Evolutionary conservation across 2,797 vertebrate species (phyloP).

Genomic region (Dryobates pubescens): DNA sequence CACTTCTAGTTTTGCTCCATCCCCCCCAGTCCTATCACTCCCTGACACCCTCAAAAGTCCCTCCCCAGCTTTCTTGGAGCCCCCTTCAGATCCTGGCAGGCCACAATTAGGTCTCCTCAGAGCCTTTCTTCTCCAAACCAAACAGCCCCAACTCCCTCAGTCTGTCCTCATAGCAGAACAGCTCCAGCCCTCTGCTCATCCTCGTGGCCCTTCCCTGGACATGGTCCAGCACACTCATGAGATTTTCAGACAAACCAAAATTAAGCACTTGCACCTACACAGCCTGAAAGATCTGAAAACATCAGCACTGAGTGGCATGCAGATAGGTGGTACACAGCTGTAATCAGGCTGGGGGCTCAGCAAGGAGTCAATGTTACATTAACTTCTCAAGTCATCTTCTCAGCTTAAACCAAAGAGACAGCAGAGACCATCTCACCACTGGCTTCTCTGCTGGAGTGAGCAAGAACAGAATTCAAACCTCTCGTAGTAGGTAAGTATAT

Average conservation of each 20-base stretch:
- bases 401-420: neutral
- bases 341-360: neutral
- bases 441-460: neutral
- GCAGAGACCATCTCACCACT: neutral
- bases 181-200: no score
- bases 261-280: neutral
- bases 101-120: no score
- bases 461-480: neutral
- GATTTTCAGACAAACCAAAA: neutral
- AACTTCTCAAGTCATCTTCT: neutral
- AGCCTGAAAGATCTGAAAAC: neutral
- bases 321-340: neutral
- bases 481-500: neutral
- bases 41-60: no score
- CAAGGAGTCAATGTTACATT: neutral
- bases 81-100: no score
- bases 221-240: neutral
- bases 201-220: no score
- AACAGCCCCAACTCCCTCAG: no score
- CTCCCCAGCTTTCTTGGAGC: no score
- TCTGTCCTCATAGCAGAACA: no score
- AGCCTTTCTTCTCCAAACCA: no score
- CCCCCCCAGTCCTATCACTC: no score
- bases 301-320: neutral
- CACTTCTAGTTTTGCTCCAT: no score